Conservation (phyloP, 2,797 vertebrate genomes). For the Melanogrammus aeglefinus region DNA sequence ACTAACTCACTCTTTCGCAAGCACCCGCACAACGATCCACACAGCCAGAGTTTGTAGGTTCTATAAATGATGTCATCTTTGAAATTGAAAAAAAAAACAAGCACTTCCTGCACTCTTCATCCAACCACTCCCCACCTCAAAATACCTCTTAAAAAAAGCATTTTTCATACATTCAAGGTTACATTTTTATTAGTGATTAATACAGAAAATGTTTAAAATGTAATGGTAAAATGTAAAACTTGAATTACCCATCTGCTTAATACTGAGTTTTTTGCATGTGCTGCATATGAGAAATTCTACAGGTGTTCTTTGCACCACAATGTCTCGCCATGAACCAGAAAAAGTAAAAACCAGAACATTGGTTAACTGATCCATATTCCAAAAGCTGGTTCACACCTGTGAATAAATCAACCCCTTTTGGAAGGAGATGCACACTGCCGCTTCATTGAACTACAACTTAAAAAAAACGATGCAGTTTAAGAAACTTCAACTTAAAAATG, state of each 20-base stretch:
- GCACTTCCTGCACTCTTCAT: constrained; percentile 20
- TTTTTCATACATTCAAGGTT: constrained; percentile 18
- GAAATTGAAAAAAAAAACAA: constrained; percentile 53
- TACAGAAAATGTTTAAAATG: constrained; percentile 10
- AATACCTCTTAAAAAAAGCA: constrained; percentile 33
- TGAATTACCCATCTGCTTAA: constrained; percentile 2
- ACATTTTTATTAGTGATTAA: constrained; percentile 24
- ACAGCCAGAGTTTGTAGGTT: constrained; percentile 37
- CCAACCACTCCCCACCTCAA: constrained; percentile 37
- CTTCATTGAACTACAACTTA: constrained; percentile 19
- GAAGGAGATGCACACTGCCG: constrained; percentile 34
- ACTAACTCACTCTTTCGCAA: background rate
- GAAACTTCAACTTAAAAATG: constrained; percentile 15
- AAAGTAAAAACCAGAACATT: constrained; percentile 71
- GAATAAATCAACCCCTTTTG: constrained; percentile 52
- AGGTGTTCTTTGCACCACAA: constrained; percentile 73
- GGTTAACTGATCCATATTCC: constrained; percentile 76
- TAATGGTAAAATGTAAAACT: constrained; percentile 16
- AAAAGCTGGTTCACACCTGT: constrained; percentile 71
- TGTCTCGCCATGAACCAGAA: constrained; percentile 58
- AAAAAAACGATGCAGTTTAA: constrained; percentile 27
- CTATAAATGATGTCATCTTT: constrained; percentile 58
- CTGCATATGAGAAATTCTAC: constrained; percentile 70
- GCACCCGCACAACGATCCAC: constrained; percentile 15
- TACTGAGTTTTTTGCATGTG: constrained; percentile 16